phyloP scores from a whole-genome alignment of 35 echinoderm and acorn worm genomes.

The Eucidaris tribuloides region DNA sequence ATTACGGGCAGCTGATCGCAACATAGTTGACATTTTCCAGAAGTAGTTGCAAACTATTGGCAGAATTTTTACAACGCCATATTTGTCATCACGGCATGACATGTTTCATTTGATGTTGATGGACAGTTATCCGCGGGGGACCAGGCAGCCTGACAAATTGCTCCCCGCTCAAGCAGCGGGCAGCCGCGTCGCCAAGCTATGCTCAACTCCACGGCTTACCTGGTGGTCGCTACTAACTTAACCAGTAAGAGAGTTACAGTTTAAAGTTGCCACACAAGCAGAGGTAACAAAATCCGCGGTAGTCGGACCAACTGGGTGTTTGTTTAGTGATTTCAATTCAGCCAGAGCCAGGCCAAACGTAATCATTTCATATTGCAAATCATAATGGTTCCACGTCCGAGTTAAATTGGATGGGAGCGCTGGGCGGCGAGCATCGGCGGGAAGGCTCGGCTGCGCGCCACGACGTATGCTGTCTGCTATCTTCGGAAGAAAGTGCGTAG shows the following conservation, averaged over 20 bases:
- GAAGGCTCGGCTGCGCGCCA: background rate
- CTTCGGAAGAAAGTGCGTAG: background rate
- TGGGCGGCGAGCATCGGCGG: slow-evolving; percentile 18
- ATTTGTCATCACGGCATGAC: slow-evolving; percentile 20
- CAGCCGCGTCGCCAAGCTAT: slow-evolving; percentile 14
- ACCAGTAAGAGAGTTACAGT: slow-evolving; percentile 32
- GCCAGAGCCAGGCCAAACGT: slow-evolving; percentile 16
- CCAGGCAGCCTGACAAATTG: slow-evolving; percentile 28
- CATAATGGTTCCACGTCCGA: slow-evolving; percentile 23
- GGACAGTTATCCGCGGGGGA: slow-evolving; percentile 9
- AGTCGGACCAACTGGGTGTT: slow-evolving; percentile 37
- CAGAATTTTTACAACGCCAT: slow-evolving; percentile 25
- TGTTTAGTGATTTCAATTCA: slow-evolving; percentile 31
- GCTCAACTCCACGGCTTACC: slow-evolving; percentile 5
- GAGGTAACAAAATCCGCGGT: slow-evolving; percentile 22
- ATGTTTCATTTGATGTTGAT: slow-evolving; percentile 29
- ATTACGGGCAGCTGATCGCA: slow-evolving; percentile 11
- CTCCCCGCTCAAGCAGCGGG: slow-evolving; percentile 24
- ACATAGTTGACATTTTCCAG: slow-evolving; percentile 35
- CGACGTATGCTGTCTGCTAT: background rate
- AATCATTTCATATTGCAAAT: slow-evolving; percentile 33
- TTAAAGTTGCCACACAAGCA: slow-evolving; percentile 40
- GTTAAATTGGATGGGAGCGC: slow-evolving; percentile 28
- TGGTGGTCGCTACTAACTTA: slow-evolving; percentile 37
- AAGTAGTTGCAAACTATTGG: background rate